These are phyloP conservation scores for Yponomeuta plumbellus DNA, from an alignment of 2,888 invertebrate genomes.

Conservation along the genomic window DNA sequence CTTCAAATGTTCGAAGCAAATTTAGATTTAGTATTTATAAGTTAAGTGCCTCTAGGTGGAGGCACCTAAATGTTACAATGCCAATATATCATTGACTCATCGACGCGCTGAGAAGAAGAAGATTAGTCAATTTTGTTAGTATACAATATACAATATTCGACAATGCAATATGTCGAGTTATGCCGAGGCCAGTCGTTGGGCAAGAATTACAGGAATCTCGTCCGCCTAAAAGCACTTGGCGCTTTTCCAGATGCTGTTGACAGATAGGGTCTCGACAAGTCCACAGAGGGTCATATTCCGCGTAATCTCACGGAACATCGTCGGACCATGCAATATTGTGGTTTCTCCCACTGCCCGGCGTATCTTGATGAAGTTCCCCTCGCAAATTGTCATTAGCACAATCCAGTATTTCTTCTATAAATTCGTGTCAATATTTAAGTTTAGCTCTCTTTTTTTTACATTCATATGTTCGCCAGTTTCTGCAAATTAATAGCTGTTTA, in stretches of 20 bases:
- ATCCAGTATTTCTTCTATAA: neutral
- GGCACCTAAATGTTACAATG: too few relatives aligned
- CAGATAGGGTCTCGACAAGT: neutral
- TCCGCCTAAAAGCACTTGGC: neutral
- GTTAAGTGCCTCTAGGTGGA: neutral
- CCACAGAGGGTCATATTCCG: neutral
- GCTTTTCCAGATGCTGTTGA: neutral
- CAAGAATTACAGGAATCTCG: neutral
- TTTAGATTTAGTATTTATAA: neutral
- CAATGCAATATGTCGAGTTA: neutral
- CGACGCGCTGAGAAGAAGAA: too few relatives aligned
- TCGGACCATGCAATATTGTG: neutral
- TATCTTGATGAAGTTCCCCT: neutral
- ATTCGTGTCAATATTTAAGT: neutral
- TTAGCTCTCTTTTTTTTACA: neutral
- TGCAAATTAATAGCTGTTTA: neutral
- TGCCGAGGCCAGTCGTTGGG: neutral
- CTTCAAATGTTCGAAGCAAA: neutral
- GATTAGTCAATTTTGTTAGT: too few relatives aligned
- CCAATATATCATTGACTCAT: too few relatives aligned
- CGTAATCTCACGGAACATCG: constrained; percentile 1
- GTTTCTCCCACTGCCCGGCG: neutral
- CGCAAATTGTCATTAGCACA: neutral
- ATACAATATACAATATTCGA: too few relatives aligned
- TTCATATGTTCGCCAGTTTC: neutral